Evolutionary conservation across 1,140 invertebrate genomes (phyloP).

Genomic region (Acromyrmex heyeri): DNA sequence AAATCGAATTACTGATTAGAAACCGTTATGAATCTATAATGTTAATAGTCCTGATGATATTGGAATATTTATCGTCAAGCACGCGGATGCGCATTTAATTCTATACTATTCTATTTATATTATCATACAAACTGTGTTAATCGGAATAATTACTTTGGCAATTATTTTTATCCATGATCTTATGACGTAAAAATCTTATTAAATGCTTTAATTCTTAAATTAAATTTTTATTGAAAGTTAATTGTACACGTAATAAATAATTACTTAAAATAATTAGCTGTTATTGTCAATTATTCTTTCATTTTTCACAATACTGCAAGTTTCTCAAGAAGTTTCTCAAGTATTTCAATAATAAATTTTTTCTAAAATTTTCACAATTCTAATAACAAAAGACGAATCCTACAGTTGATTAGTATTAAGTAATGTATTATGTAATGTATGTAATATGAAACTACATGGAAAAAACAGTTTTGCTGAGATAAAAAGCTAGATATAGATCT

Average conservation of each 20-base stretch:
- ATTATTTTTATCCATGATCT: not conserved
- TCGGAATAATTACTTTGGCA: not conserved
- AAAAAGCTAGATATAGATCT: too few species aligned
- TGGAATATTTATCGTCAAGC: not conserved
- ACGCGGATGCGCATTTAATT: not conserved
- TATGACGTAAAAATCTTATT: not conserved
- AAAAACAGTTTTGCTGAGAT: too few species aligned
- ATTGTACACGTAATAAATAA: not conserved
- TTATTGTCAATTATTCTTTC: not conserved
- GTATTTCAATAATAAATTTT: not conserved
- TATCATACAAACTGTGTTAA: not conserved
- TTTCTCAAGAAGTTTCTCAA: not conserved
- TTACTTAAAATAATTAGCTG: not conserved
- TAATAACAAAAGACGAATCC: not conserved
- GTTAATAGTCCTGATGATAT: not conserved
- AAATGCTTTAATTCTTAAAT: not conserved
- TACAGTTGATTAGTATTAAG: not conserved
- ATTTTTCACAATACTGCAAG: not conserved
- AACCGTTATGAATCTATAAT: slow-evolving; percentile 28
- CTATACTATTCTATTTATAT: not conserved
- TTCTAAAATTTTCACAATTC: not conserved
- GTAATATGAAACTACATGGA: not conserved
- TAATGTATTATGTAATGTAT: not conserved
- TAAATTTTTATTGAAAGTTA: slow-evolving; percentile 7
- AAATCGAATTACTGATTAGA: slow-evolving; percentile 16